Evolutionary conservation across 1,140 invertebrate species (phyloP).

Genomic region (Cheumatopsyche charites): DNA sequence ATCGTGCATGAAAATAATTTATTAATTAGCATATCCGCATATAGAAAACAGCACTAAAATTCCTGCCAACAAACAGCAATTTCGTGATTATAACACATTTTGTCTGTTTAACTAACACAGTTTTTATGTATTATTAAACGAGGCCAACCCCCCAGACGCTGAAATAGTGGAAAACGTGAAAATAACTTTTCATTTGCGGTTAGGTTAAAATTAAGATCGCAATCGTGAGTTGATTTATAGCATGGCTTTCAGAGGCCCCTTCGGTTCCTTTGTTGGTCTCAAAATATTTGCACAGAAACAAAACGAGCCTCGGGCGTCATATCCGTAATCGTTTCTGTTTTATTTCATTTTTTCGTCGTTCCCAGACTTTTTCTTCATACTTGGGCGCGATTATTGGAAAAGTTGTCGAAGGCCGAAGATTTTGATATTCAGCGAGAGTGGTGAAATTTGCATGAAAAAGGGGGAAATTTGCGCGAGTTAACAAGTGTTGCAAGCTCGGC

Average conservation of each 20-base stretch:
- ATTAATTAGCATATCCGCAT: no score
- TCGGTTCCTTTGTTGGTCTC: background rate
- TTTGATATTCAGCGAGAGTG: no score
- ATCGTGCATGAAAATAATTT: no score
- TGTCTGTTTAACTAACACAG: no score
- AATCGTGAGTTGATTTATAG: constrained; percentile 14
- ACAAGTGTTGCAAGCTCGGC: constrained; percentile 23
- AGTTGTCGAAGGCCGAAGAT: no score
- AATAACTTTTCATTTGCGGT: constrained; percentile 24
- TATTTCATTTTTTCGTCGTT: no score
- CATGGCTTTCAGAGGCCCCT: background rate
- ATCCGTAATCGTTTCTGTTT: no score
- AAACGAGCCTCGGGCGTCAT: background rate
- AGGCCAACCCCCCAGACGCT: background rate
- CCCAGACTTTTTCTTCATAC: no score
- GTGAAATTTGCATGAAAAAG: constrained; percentile 19
- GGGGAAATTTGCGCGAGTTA: background rate
- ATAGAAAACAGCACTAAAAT: no score
- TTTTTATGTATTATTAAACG: constrained; percentile 3
- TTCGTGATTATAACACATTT: no score
- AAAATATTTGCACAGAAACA: constrained; percentile 14
- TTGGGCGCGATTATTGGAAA: no score
- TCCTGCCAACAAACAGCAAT: no score
- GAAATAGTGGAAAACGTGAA: constrained; percentile 23
- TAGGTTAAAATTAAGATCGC: constrained; percentile 19